Base-by-base conservation (phyloP, 1,140 invertebrate genomes). In the Rhizoglyphus robini region DNA sequence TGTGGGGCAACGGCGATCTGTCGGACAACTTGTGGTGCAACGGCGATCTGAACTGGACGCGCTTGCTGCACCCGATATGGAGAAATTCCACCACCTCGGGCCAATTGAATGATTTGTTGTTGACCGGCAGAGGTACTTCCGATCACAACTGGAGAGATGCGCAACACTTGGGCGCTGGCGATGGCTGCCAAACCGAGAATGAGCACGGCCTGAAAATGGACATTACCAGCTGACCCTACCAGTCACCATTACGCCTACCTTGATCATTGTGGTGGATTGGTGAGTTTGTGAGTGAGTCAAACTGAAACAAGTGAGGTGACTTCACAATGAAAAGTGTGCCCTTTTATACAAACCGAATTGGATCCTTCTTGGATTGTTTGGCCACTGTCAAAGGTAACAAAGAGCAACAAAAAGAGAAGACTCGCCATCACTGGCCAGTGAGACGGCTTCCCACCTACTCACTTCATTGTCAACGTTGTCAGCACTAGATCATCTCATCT, bases 141-240 rank as follows among this genome's bases (percentile, higher is more conserved):
- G 8, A 63, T 5, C 25, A 46, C 18, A 31, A 23, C 20, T 23
- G 61, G 61, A 49, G n/a, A 23, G 32, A 63, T 36, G 20, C 36
- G 61, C 31, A 63, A 31, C 34, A 58, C 32, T 38, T 63, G 61
- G 13, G 61, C 61, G 32, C 32, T 63, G 32, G 61, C 32, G 27
- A 31, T 11, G 23, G 61, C 61, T 11, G 47, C 32, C 13, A 63
- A 25, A 58, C 27, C 32, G 32, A 63, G 51, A 54, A 54, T 20
- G 51, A 54, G 8, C 8, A 54, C 51, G 51, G 23, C 51, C 51
- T 54, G 8, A 46, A 46, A 15, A 46, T n/a, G n/a, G n/a, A n/a
- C n/a, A n/a, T n/a, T n/a, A n/a, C n/a, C n/a, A n/a, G n/a, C n/a
- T n/a, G n/a, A n/a, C n/a, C n/a, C n/a, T n/a, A n/a, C n/a, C n/a